phyloP scores from a whole-genome alignment of 2,113 vertebrate species.

The Cardinalis cardinalis region DNA sequence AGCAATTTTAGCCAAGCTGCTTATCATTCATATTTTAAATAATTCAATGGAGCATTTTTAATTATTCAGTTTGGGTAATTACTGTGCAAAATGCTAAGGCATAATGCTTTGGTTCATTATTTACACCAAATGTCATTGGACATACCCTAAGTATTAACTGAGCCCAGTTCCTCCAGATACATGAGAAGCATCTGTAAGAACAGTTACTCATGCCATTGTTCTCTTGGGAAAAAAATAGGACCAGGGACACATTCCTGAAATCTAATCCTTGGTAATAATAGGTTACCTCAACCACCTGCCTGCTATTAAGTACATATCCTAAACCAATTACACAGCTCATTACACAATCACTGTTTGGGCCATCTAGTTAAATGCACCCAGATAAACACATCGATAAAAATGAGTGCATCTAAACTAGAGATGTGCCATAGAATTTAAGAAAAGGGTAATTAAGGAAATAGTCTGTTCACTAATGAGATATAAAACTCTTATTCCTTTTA shows the following conservation, averaged over 20 bases:
- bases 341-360: not conserved
- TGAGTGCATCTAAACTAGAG: not conserved
- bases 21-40: not conserved
- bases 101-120: not conserved
- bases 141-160: not conserved
- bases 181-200: not conserved
- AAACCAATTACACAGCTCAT: constrained; percentile 12
- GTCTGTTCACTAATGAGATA: not conserved
- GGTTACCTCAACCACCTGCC: not conserved
- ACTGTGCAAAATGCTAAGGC: not conserved
- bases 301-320: not conserved
- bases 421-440: not conserved
- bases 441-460: not conserved
- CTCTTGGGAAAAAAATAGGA: not conserved
- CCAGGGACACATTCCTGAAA: not conserved
- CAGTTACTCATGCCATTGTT: not conserved
- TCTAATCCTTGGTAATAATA: not conserved
- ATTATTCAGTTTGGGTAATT: not conserved
- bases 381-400: not conserved
- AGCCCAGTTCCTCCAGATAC: not conserved
- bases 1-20: not conserved
- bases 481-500: not conserved
- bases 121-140: not conserved
- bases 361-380: not conserved
- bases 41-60: not conserved